Conservation (phyloP, 2,113 vertebrate species). For the Microcebus ravelobensis region DNA sequence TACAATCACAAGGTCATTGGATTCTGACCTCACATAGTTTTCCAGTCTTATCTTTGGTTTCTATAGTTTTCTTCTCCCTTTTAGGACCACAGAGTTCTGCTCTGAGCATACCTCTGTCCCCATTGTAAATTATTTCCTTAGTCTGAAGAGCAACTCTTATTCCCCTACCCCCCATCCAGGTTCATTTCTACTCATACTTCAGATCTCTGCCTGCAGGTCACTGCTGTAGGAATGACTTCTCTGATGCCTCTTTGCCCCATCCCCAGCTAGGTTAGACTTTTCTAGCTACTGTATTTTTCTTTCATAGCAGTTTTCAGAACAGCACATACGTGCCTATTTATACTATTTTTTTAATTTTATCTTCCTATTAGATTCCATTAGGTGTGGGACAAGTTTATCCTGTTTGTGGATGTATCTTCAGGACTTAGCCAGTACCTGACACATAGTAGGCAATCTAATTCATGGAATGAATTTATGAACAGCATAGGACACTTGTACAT, state of each 20-base stretch:
- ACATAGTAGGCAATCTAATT: not conserved
- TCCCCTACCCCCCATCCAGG: too few relatives aligned
- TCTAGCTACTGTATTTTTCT: not conserved
- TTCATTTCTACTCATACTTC: not conserved
- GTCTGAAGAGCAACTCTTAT: not conserved
- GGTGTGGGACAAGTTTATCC: not conserved
- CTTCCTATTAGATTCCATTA: not conserved
- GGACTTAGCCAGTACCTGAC: not conserved
- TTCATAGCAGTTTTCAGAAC: not conserved
- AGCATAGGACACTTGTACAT: not conserved
- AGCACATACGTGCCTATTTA: not conserved
- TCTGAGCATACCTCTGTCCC: not conserved
- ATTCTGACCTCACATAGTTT: not conserved
- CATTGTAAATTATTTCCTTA: conserved; percentile 11
- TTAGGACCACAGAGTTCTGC: not conserved
- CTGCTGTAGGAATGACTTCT: not conserved
- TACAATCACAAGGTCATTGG: not conserved
- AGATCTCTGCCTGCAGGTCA: not conserved
- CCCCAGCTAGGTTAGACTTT: not conserved
- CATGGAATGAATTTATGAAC: not conserved
- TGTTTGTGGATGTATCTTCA: not conserved
- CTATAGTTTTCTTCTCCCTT: not conserved
- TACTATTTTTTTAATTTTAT: not conserved
- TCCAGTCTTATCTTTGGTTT: not conserved
- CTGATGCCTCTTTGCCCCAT: not conserved